phyloP scores from a whole-genome alignment of 2,797 vertebrate genomes.

The Spinus pinus region DNA sequence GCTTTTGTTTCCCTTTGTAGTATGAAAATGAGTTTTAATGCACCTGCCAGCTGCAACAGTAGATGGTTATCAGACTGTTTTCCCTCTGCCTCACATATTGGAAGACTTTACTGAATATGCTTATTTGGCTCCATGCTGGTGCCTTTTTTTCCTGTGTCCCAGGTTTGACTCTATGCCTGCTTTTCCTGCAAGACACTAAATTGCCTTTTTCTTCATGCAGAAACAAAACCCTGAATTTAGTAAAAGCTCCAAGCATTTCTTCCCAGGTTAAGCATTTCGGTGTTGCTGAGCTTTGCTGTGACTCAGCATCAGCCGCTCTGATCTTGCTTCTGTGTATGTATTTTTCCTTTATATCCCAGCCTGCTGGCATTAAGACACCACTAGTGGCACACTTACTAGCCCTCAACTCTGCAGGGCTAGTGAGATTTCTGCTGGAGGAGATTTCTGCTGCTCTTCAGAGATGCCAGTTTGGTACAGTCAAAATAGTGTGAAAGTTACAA shows the following conservation, averaged over 20 bases:
- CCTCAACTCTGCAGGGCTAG: neutral
- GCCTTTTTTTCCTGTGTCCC: neutral
- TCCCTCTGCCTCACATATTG: neutral
- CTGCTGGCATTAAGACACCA: neutral
- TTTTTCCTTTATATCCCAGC: neutral
- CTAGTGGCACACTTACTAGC: rapidly evolving
- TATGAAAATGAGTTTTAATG: neutral
- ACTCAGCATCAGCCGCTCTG: neutral
- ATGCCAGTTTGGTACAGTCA: neutral
- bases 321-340: neutral
- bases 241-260: neutral
- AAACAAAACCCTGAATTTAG: neutral
- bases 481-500: neutral
- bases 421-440: neutral
- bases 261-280: neutral
- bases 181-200: neutral
- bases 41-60: neutral
- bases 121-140: neutral
- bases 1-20: neutral
- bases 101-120: neutral
- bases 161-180: neutral
- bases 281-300: neutral
- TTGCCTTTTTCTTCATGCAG: neutral
- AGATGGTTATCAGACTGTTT: neutral
- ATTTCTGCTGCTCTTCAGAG: neutral